Evolutionary conservation across 2,888 invertebrate genomes (phyloP), one percentile per base, ranked within the genome.

Genomic region (Baronia brevicornis): DNA sequence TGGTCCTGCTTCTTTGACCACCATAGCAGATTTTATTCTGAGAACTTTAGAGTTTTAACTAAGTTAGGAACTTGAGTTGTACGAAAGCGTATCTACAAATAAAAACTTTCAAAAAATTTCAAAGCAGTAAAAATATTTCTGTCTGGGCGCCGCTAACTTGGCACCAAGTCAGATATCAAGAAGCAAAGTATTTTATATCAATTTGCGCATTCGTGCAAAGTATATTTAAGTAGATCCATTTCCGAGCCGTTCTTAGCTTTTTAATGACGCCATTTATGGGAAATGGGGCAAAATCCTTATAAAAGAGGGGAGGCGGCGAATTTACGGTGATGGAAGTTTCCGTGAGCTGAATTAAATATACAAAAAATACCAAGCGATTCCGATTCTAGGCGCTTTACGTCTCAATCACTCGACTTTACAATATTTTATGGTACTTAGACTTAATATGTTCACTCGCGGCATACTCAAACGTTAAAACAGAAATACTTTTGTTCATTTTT

Each of bases 111-210:
- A 8, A 10, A 21, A 22, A 37, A 12, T 23, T 32, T 19, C 24
- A 32, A 36, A 25, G 33, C 6, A 26, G 25, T 7, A 33, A 24
- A 28, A 24, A 24, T 25, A 25, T 37, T 26, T 33, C 29, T 38
- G n/a, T 33, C 26, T 18, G 21, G 22, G 12, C 15, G 11, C 26
- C 17, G 39, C 37, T 46, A 46, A 49, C 51, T 50, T 50, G 43
- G 40, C 42, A 54, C 43, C 44, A 43, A 52, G 53, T 52, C 51
- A 51, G 61, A 68, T 65, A 70, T 65, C 64, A 63, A 64, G 66
- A 65, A 65, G 66, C 66, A 65, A 69, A 71, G 69, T 68, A 74
- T 74, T 75, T 73, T 75, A 77, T 77, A 74, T 77, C 79, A 77
- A 78, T 78, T 78, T 78, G 69, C 65, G 67, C 70, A 70, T 61